Conservation (phyloP, 2,888 invertebrate genomes). For the Ctena decussata region DNA sequence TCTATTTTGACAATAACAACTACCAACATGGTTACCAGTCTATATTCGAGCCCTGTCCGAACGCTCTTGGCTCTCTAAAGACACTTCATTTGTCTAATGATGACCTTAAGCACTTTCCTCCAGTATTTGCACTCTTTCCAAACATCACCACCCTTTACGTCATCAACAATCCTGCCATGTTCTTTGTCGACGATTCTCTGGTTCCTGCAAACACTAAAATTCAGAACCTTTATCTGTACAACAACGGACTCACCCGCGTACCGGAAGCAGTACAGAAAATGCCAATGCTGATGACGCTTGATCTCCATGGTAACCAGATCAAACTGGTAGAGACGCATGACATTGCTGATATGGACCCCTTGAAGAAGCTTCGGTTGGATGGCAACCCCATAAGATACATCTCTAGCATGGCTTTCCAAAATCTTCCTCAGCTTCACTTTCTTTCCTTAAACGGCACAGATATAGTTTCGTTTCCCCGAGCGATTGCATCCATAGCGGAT, state of each 20-base stretch:
- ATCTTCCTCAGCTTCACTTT: neutral
- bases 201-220: neutral
- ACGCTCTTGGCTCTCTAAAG: neutral
- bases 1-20: neutral
- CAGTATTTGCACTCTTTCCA: neutral
- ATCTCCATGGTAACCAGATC: neutral
- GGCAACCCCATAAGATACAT: neutral
- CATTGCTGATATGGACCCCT: neutral
- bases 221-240: neutral
- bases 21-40: neutral
- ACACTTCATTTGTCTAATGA: neutral
- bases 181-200: neutral
- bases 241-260: neutral
- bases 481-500: neutral
- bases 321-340: neutral
- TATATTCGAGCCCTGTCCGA: neutral
- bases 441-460: neutral
- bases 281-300: neutral
- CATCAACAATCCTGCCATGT: neutral
- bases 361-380: neutral
- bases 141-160: neutral
- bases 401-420: neutral
- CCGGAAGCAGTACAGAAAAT: neutral
- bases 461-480: neutral
- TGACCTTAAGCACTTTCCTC: neutral